A percentile compares a stretch with the other conserved stretches of the same genome.
phyloP scores from a whole-genome alignment of 2,888 invertebrate genomes.

The Sepiola atlantica region DNA sequence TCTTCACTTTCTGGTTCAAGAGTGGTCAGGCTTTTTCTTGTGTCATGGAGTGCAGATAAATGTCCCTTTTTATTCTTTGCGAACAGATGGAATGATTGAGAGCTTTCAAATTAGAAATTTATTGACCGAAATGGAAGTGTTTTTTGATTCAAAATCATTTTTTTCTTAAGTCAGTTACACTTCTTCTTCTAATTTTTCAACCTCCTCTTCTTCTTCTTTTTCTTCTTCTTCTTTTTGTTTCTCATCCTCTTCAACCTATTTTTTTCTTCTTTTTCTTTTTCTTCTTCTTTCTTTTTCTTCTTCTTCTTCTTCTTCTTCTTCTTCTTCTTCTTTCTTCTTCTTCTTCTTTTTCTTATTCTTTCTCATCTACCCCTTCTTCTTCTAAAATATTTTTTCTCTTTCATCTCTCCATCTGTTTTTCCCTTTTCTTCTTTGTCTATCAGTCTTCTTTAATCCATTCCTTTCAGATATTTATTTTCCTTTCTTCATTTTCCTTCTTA shows the following conservation, averaged over 20 bases:
- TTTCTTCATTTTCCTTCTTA: too few species aligned
- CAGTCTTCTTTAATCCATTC: not conserved
- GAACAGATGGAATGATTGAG: conserved; percentile 32
- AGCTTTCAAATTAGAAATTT: conserved; percentile 32
- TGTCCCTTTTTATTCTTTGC: not conserved
- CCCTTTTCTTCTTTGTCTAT: not conserved
- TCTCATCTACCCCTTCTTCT: not conserved
- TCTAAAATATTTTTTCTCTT: not conserved
- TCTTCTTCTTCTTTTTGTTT: too few species aligned
- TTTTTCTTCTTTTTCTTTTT: not conserved
- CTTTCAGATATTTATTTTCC: not conserved
- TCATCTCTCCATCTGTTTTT: not conserved
- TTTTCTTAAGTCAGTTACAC: not conserved
- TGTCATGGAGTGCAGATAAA: not conserved
- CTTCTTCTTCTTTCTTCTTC: not conserved
- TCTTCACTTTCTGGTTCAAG: not conserved
- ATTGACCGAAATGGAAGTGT: not conserved
- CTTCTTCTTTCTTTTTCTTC: not conserved
- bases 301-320: not conserved
- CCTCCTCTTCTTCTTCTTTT: too few species aligned
- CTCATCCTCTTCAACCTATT: too few species aligned
- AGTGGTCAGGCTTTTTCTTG: not conserved
- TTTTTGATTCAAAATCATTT: not conserved
- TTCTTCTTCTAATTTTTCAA: not conserved
- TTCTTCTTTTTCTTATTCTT: not conserved